These are phyloP conservation scores for Aspidoscelis tigris DNA, from an alignment of 2,113 vertebrate species.

Conservation along the genomic window DNA sequence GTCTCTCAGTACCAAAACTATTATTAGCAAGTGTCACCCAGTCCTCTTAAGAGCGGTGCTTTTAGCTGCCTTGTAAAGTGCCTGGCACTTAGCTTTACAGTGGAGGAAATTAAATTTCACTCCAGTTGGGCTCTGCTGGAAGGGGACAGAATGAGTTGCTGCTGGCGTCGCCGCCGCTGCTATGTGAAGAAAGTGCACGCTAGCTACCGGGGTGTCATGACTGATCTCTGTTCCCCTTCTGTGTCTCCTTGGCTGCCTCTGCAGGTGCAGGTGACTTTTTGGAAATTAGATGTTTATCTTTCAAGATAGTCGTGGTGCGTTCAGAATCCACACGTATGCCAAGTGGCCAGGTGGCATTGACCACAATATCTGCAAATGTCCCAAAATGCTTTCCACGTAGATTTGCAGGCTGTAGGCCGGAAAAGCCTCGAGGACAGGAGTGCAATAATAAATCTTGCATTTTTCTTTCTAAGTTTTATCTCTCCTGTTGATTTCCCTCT, in stretches of 20 bases:
- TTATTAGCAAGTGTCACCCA: constrained; percentile 89
- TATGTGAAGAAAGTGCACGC: constrained; percentile 81
- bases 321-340: not conserved
- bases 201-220: constrained; percentile 56
- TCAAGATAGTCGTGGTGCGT: not conserved
- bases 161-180: constrained; percentile 49
- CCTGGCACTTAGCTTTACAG: constrained; percentile 87
- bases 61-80: constrained; percentile 87
- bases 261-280: constrained; percentile 36
- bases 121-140: constrained; percentile 84
- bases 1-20: constrained; percentile 74
- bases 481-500: not conserved
- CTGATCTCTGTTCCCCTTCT: not conserved
- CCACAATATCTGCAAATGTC: not conserved
- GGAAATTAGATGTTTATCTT: constrained; percentile 26
- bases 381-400: not conserved
- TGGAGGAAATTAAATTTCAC: constrained; percentile 96
- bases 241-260: not conserved
- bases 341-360: not conserved
- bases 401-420: not conserved
- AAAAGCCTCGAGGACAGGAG: not conserved
- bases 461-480: not conserved
- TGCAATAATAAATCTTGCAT: not conserved
- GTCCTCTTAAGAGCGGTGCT: constrained; percentile 87
- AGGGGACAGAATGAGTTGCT: constrained; percentile 89